A percentile compares a stretch with the other conserved stretches of the same genome.
These are phyloP conservation scores for Cephus spinipes DNA, from an alignment of 2,888 invertebrate species.

Conservation along the genomic window DNA sequence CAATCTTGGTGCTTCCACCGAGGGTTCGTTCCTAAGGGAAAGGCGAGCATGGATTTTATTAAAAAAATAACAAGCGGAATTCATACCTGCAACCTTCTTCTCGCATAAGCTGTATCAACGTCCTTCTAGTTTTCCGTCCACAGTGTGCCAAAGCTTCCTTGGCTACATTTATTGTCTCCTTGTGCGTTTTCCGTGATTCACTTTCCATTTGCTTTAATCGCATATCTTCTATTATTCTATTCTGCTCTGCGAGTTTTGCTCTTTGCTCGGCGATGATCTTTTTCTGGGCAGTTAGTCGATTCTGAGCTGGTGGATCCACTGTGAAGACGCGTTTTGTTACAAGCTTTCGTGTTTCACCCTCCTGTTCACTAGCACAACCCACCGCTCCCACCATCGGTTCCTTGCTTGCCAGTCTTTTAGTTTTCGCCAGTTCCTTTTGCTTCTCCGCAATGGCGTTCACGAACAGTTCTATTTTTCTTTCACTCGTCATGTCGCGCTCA, in stretches of 20 bases:
- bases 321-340: not conserved
- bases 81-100: conserved; percentile 52
- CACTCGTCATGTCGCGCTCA: conserved; percentile 42
- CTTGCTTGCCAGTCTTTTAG: not conserved
- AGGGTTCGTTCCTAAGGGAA: conserved; percentile 41
- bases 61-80: conserved; percentile 6
- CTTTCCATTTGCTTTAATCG: conserved; percentile 78
- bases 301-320: conserved; percentile 47
- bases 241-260: conserved; percentile 78
- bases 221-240: conserved; percentile 78
- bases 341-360: not conserved
- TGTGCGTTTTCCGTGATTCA: conserved; percentile 66
- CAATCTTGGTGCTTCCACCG: conserved; percentile 36
- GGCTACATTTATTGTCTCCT: conserved; percentile 71
- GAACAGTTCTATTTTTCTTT: conserved; percentile 55
- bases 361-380: not conserved
- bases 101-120: conserved; percentile 53
- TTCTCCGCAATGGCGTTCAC: conserved; percentile 52
- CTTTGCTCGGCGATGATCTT: conserved; percentile 80
- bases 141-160: conserved; percentile 71
- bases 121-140: conserved; percentile 48
- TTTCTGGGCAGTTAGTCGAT: conserved; percentile 73
- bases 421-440: conserved; percentile 43
- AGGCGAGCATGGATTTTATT: conserved; percentile 62
- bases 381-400: not conserved